A percentile compares a stretch with the other conserved stretches of the same genome.
Evolutionary conservation across 1,140 invertebrate species (phyloP).

Genomic region (Asbolus verrucosus): DNA sequence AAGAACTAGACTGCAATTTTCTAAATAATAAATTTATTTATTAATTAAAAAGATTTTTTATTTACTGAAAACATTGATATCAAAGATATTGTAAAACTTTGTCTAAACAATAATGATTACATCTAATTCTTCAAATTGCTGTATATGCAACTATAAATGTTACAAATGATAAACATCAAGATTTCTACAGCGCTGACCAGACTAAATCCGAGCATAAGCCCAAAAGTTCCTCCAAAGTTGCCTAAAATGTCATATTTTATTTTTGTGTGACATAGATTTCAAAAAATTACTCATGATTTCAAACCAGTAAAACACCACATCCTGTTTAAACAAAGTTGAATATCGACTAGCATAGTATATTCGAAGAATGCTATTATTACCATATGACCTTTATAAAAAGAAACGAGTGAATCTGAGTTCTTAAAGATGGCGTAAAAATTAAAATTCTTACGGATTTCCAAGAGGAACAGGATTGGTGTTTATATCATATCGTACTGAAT

Average conservation of each 20-base stretch:
- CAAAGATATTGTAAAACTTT: no score
- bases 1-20: background rate
- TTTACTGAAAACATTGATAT: no score
- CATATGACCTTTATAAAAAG: slow-evolving; percentile 4
- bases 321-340: slow-evolving; percentile 2
- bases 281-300: slow-evolving; percentile 18
- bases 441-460: slow-evolving; percentile 5
- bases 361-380: slow-evolving; percentile 6
- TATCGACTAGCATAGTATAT: background rate
- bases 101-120: no score
- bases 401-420: background rate
- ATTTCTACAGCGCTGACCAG: slow-evolving; percentile 5
- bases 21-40: background rate
- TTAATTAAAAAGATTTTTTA: no score
- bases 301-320: slow-evolving; percentile 15
- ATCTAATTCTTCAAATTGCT: no score
- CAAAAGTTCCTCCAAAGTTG: background rate
- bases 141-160: no score
- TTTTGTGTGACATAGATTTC: background rate
- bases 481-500: background rate
- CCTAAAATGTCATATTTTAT: slow-evolving; percentile 25
- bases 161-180: slow-evolving; percentile 1
- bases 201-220: slow-evolving; percentile 19
- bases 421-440: background rate
- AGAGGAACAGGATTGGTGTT: background rate